These are phyloP conservation scores for Centropristis striata DNA, from an alignment of 2,113 vertebrate species.

Conservation along the genomic window DNA sequence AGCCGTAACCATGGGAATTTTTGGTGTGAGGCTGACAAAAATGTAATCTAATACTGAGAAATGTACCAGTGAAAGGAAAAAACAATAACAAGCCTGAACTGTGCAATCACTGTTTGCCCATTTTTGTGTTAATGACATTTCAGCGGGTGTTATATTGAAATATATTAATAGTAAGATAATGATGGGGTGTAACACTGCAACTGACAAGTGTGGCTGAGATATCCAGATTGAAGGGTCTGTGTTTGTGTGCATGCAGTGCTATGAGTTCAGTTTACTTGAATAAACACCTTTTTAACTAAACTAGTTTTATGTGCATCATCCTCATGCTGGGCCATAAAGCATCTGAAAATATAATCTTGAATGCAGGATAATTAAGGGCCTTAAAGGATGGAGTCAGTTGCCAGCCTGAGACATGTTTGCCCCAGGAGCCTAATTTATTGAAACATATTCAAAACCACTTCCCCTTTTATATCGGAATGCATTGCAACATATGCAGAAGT, in stretches of 20 bases:
- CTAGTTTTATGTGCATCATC: slow-evolving; percentile 14
- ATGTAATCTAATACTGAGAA: neutral
- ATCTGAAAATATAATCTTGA: slow-evolving; percentile 25
- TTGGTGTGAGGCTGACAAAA: neutral
- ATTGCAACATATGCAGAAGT: slow-evolving; percentile 3
- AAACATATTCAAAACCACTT: slow-evolving; percentile 9
- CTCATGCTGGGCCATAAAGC: slow-evolving; percentile 8
- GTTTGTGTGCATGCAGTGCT: neutral
- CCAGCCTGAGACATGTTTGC: neutral
- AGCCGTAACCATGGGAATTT: neutral
- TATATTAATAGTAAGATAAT: neutral
- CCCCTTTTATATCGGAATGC: neutral
- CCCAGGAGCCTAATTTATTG: slow-evolving; percentile 30
- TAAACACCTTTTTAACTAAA: slow-evolving; percentile 34
- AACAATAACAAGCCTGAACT: neutral
- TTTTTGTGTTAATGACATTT: neutral
- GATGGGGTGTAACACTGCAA: neutral
- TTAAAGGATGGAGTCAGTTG: slow-evolving; percentile 17
- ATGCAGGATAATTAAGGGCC: slow-evolving; percentile 37
- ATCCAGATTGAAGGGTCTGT: neutral
- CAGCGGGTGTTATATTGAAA: neutral
- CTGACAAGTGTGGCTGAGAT: neutral
- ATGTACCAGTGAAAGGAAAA: neutral
- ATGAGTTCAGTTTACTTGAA: slow-evolving; percentile 16
- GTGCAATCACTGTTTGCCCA: no score